These are phyloP conservation scores for Aurelia sp. DNA, from an alignment of 30 jellyfish, hydroid and myxozoan genomes.

Conservation along the genomic window DNA sequence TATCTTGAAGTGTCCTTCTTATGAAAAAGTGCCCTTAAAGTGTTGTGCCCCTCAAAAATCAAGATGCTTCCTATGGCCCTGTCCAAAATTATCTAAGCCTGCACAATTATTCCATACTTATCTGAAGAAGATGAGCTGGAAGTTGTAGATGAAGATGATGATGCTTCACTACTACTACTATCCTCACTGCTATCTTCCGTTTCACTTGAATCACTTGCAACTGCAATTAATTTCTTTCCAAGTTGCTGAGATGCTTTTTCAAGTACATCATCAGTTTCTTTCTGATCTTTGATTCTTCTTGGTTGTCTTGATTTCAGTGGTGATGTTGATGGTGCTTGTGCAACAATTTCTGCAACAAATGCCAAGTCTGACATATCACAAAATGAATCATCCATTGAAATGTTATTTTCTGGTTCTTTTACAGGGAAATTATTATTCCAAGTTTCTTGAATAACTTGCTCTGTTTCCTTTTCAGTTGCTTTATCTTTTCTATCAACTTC, in stretches of 20 bases:
- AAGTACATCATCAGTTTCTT: slow-evolving; percentile 16
- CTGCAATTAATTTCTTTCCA: slow-evolving; percentile 20
- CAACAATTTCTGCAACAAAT: slow-evolving; percentile 23
- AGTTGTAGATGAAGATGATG: slow-evolving; percentile 40
- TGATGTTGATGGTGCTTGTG: not conserved
- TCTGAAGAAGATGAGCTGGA: slow-evolving; percentile 41
- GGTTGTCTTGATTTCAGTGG: not conserved
- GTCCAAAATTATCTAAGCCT: too few relatives aligned
- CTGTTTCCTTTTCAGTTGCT: too few relatives aligned
- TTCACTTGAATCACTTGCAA: slow-evolving; percentile 52
- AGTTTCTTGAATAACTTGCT: too few relatives aligned
- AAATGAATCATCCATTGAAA: not conserved
- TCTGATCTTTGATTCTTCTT: not conserved
- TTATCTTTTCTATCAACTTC: too few relatives aligned
- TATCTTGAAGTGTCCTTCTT: too few relatives aligned
- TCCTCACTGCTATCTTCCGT: slow-evolving; percentile 34
- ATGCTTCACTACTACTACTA: not conserved
- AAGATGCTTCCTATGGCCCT: too few relatives aligned
- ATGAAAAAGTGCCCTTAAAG: too few relatives aligned
- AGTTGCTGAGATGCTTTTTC: slow-evolving; percentile 16
- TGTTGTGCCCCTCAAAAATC: too few relatives aligned
- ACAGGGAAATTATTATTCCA: too few relatives aligned
- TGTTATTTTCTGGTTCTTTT: not conserved
- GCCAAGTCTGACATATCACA: slow-evolving; percentile 38
- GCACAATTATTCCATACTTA: not conserved